Conservation (phyloP, 2,888 invertebrate species). For the Epinotia nisella region DNA sequence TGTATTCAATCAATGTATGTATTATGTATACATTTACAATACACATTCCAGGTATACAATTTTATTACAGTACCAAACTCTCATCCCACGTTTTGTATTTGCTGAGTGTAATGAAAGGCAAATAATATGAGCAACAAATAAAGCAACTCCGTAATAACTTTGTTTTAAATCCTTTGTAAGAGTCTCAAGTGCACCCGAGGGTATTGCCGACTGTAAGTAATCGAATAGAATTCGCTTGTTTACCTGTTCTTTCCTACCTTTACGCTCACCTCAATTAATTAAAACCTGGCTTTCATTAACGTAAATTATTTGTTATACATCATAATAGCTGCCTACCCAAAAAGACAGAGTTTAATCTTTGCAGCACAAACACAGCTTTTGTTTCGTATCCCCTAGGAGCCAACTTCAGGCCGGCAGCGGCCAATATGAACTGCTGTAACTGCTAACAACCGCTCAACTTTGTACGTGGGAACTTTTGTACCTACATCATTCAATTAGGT, state of each 20-base stretch:
- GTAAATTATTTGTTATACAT: constrained; percentile 48
- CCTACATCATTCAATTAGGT: constrained; percentile 41
- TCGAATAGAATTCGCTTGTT: constrained; percentile 39
- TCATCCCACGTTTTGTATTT: background rate
- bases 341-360: constrained; percentile 43
- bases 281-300: constrained; percentile 51
- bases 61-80: background rate
- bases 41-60: too few relatives aligned
- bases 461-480: constrained; percentile 32
- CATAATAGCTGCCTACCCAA: constrained; percentile 15
- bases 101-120: constrained; percentile 1
- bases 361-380: constrained; percentile 33
- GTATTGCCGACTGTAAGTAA: constrained; percentile 32
- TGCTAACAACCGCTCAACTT: constrained; percentile 42
- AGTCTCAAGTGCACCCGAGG: constrained; percentile 30
- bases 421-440: constrained; percentile 31
- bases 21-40: too few relatives aligned
- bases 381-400: constrained; percentile 32
- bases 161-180: constrained; percentile 35
- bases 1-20: too few relatives aligned
- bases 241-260: constrained; percentile 37
- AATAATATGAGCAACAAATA: constrained; percentile 21
- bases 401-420: constrained; percentile 27
- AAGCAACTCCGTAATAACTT: constrained; percentile 30
- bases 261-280: constrained; percentile 51